These are phyloP conservation scores for Eilema griseolum DNA, from an alignment of 2,888 invertebrate genomes.

Conservation along the genomic window DNA sequence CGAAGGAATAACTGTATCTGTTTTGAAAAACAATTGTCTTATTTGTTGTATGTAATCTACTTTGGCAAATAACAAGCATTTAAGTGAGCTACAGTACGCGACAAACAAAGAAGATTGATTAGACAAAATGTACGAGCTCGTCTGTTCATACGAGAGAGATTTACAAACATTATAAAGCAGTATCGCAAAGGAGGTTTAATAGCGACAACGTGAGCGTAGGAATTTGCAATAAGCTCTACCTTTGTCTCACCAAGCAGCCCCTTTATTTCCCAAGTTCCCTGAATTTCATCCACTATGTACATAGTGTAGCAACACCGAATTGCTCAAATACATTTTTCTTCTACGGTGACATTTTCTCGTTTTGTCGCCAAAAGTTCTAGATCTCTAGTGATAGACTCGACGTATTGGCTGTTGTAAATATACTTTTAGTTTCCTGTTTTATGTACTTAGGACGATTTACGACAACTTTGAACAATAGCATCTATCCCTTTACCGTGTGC, in stretches of 20 bases:
- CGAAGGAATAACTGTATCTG: constrained; percentile 12
- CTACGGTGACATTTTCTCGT: constrained; percentile 57
- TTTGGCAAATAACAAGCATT: constrained; percentile 11
- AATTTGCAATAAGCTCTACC: constrained; percentile 84
- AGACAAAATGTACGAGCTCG: constrained; percentile 33
- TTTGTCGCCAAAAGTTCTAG: constrained; percentile 50
- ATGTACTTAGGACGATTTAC: constrained; percentile 31
- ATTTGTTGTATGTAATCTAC: constrained; percentile 16
- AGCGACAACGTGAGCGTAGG: constrained; percentile 77
- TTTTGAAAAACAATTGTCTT: constrained; percentile 13
- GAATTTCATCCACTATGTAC: constrained; percentile 77
- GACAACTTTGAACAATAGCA: background rate
- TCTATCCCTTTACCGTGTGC: background rate
- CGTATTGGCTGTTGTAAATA: constrained; percentile 33
- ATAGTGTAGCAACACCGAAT: constrained; percentile 59
- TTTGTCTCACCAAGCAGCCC: constrained; percentile 73
- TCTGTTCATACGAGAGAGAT: constrained; percentile 41
- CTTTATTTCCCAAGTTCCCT: constrained; percentile 79
- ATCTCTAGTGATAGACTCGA: constrained; percentile 45
- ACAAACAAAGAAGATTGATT: constrained; percentile 40
- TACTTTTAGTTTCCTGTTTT: constrained; percentile 29
- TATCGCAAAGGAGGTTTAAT: constrained; percentile 74
- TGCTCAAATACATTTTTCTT: constrained; percentile 70
- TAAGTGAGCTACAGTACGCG: constrained; percentile 19
- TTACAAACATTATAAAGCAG: constrained; percentile 61